Base-by-base conservation (phyloP, 2,113 vertebrate genomes). In the Propithecus coquereli region DNA sequence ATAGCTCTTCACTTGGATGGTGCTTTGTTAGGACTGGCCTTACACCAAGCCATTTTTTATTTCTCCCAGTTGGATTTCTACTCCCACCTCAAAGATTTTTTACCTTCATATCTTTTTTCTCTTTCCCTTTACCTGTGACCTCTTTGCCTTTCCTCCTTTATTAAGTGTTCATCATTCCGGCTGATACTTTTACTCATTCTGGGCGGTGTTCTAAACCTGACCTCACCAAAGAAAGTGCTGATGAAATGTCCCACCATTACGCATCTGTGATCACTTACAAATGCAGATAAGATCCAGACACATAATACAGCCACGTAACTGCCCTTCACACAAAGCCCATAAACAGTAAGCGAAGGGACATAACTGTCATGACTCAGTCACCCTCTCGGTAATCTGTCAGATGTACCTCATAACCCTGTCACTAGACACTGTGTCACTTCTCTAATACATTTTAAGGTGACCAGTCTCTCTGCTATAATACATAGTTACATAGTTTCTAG, bases 61-160 rank as follows among this genome's bases (percentile, higher is more conserved):
- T 96, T 98, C 70, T 45, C 94, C 81, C 3, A 43, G 47, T 59
- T 94, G 97, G 92, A 91, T 95, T 81, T 84, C 71, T 89, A 17
- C 37, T 57, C 86, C 92, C 22, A 22, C 52, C 32, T 2, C 59
- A 70, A 93, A 94, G 81, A 95, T 71, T 91, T 91, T 63, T 95
- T 40, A 94, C 57, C 70, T 37, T 25, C 79, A 25, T 52, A 1
- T 34, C 74, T 92, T 61, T 40, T 65, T 27, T 71, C 37, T 83
- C 43, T 77, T 61, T 23, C 8, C 4, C 57, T 92, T 87, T 81
- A n/a, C 43, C 37, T 91, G 52, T 92, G 37, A n/a, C 54, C 70
- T 65, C 13, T 63, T 73, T 61, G 12, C 30, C 23, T 57, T 61
- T 68, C 40, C 16, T 63, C 23, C 16, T 30, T 83, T n/a, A 9